Base-by-base conservation (phyloP, 2,113 vertebrate species). In the Suricata suricatta region DNA sequence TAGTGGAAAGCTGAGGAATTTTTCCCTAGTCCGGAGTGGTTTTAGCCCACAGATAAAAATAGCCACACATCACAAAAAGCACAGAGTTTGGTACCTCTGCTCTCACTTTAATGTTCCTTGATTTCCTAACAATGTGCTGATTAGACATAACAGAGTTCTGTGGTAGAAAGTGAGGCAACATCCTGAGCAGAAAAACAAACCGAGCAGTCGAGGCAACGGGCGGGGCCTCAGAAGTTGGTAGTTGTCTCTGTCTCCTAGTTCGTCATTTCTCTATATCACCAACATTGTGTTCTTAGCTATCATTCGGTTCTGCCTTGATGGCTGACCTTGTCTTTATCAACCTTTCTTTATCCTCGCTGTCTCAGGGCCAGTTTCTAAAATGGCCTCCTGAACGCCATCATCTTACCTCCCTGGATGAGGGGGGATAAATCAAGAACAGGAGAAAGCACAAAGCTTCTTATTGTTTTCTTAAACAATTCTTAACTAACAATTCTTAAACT, bases 11-110 rank as follows among this genome's bases (percentile, higher is more conserved):
- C 5, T 54, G 68, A 93, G 41, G 41, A 57, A 15, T 69, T 89
- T 50, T 50, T 7, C 19, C 38, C 14, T 93, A 23, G 47, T 92
- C 57, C 41, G 79, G 60, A 97, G 38, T 93, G 47, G 17, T 72
- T 72, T 93, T 87, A 89, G 29, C 19, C 25, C 41, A 63, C 17
- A 91, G 35, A 54, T 91, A 82, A 97, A 95, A 66, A 66, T 74
- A 81, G 8, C 23, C 25, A 69, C n/a, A 38, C 7, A 3, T 63
- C 71, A 33, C 31, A 88, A 50, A 90, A 93, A 85, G 33, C 81
- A 66, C 5, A 68, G 7, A 84, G 44, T 94, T 88, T 91, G 82
- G 13, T 74, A 87, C 47, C 25, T 95, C 31, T 93, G n/a, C 14
- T 90, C 3, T 84, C 9, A 29, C 27, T 94, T 97, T 44, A 25